These are phyloP conservation scores for Acleris literana DNA, from an alignment of 2,888 invertebrate species.

Conservation along the genomic window DNA sequence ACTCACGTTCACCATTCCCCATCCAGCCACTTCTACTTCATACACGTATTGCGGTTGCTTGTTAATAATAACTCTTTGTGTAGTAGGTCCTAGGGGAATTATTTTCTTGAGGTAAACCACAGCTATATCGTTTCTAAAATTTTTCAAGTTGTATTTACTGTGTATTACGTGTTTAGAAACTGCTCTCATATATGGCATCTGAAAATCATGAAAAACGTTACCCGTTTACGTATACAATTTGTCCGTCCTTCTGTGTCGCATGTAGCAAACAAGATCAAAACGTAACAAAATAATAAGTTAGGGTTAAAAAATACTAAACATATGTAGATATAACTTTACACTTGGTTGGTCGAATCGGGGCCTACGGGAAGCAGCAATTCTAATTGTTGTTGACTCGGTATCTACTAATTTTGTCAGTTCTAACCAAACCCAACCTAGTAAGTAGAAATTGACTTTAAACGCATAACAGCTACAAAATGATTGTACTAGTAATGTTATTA, in stretches of 20 bases:
- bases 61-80: conserved; percentile 27
- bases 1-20: conserved; percentile 35
- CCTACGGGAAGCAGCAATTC: too few relatives aligned
- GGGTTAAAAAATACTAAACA: too few relatives aligned
- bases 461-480: too few relatives aligned
- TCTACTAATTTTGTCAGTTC: too few relatives aligned
- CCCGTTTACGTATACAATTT: not conserved
- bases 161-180: conserved; percentile 9
- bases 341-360: too few relatives aligned
- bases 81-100: conserved; percentile 17
- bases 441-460: too few relatives aligned
- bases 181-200: conserved; percentile 17
- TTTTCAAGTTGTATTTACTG: conserved; percentile 5
- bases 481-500: too few relatives aligned
- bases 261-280: too few relatives aligned
- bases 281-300: too few relatives aligned
- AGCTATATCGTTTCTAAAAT: conserved; percentile 23
- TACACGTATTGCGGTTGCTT: not conserved
- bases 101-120: conserved; percentile 1
- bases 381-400: too few relatives aligned
- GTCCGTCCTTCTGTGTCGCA: not conserved
- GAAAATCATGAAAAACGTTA: not conserved
- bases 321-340: too few relatives aligned
- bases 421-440: too few relatives aligned
- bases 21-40: conserved; percentile 23